These are phyloP conservation scores for Platypus cylindrus DNA, from an alignment of 2,888 invertebrate species.

Conservation along the genomic window DNA sequence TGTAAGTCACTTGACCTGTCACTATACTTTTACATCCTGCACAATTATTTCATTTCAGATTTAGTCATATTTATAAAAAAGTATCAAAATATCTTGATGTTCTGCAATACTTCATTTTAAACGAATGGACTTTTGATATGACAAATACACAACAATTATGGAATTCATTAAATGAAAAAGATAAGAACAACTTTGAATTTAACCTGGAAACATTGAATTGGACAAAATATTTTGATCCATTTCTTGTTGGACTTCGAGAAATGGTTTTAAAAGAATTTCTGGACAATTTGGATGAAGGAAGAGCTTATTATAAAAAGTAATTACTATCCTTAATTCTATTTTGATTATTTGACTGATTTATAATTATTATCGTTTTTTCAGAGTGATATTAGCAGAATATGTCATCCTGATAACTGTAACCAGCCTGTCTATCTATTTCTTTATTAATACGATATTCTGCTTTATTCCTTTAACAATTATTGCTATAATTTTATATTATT, in stretches of 20 bases:
- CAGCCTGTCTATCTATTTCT: background rate
- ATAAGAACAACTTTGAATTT: slow-evolving; percentile 12
- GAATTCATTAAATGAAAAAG: slow-evolving; percentile 6
- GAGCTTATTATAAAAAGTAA: slow-evolving; percentile 4
- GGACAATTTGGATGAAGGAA: slow-evolving; percentile 10
- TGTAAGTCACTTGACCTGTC: too few species aligned
- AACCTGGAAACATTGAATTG: slow-evolving; percentile 10
- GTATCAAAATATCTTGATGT: slow-evolving; percentile 6
- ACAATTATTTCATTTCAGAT: slow-evolving; percentile 9
- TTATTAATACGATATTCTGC: background rate
- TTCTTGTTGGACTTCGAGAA: slow-evolving; percentile 6
- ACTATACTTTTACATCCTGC: too few species aligned
- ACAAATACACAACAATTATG: slow-evolving; percentile 7
- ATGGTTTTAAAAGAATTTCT: slow-evolving; percentile 6
- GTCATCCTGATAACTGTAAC: background rate
- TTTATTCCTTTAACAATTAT: slow-evolving; percentile 1
- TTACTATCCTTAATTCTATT: too few species aligned
- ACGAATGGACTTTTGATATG: slow-evolving; percentile 8
- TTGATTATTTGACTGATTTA: too few species aligned
- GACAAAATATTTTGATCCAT: slow-evolving; percentile 10
- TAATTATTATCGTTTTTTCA: background rate
- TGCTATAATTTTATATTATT: too few species aligned
- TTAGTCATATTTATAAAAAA: slow-evolving; percentile 9
- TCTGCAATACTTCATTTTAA: slow-evolving; percentile 7
- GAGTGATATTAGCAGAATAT: background rate